Percentiles rank a stretch among this genome's conserved stretches.
These are phyloP conservation scores for Schizopygopsis pylzovi DNA, from an alignment of 2,797 vertebrate genomes.

Conservation along the genomic window DNA sequence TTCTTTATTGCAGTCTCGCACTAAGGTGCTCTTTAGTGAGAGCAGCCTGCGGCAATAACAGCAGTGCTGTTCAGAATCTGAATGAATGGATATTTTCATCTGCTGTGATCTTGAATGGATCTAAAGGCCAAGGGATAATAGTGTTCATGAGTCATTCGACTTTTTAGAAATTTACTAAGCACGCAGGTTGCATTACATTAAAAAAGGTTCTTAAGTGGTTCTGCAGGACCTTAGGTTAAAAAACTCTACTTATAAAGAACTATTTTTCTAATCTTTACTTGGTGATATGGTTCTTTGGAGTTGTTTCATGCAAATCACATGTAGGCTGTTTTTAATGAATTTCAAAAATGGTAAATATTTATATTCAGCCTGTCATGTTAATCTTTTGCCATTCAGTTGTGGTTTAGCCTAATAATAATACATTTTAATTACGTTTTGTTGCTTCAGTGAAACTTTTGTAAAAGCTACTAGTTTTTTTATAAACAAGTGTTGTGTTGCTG, in stretches of 20 bases:
- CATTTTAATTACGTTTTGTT: neutral
- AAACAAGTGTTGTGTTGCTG: neutral
- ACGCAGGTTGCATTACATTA: neutral
- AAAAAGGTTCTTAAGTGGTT: neutral
- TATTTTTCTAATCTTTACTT: neutral
- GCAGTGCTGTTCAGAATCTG: constrained; percentile 10
- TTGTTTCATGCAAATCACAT: neutral
- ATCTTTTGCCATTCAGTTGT: neutral
- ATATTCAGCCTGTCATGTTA: neutral
- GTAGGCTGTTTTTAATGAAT: neutral
- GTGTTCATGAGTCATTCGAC: neutral
- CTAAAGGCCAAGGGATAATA: neutral
- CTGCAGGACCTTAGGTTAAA: neutral
- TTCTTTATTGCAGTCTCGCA: constrained; percentile 34
- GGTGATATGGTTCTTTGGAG: neutral
- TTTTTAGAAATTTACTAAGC: constrained; percentile 12
- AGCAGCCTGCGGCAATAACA: constrained; percentile 2
- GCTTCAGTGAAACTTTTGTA: neutral
- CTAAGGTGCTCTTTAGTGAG: constrained; percentile 28
- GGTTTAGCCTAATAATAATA: neutral
- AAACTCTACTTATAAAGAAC: neutral
- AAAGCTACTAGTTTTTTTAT: neutral
- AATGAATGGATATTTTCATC: constrained; percentile 23
- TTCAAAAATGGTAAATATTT: neutral
- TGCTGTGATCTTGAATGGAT: constrained; percentile 33